Evolutionary conservation across 2,888 invertebrate genomes (phyloP).

Genomic region (Ptilodon capucinus): DNA sequence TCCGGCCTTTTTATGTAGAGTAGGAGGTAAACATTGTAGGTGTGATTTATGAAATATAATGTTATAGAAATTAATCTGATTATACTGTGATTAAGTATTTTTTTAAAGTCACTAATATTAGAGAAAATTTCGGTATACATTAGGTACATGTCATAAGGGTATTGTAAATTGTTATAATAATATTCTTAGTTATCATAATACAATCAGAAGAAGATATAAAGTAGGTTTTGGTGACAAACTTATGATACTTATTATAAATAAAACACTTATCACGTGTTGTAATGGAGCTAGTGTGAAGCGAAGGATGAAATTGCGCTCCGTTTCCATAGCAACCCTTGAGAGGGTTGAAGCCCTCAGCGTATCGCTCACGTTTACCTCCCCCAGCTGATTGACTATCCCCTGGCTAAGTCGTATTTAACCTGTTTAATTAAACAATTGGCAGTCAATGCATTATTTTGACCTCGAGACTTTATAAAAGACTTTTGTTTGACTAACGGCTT

Average conservation of each 20-base stretch:
- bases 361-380: slow-evolving; percentile 46
- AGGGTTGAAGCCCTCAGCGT: slow-evolving; percentile 56
- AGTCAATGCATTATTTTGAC: slow-evolving; percentile 6
- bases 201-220: too few relatives aligned
- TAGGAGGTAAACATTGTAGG: slow-evolving; percentile 2
- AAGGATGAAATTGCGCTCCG: slow-evolving; percentile 63
- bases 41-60: not conserved
- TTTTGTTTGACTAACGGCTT: slow-evolving; percentile 11
- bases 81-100: too few relatives aligned
- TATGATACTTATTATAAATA: too few relatives aligned
- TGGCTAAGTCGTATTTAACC: slow-evolving; percentile 45
- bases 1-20: slow-evolving; percentile 2
- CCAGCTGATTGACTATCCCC: slow-evolving; percentile 59
- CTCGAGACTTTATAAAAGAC: slow-evolving; percentile 14
- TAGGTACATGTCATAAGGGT: too few relatives aligned
- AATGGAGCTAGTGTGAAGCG: slow-evolving; percentile 44
- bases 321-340: slow-evolving; percentile 69
- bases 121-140: too few relatives aligned
- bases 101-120: too few relatives aligned
- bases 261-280: slow-evolving; percentile 41
- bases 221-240: too few relatives aligned
- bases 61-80: too few relatives aligned
- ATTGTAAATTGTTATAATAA: too few relatives aligned
- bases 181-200: too few relatives aligned
- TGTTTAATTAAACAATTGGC: slow-evolving; percentile 19